Conservation (phyloP, 2,113 vertebrate genomes). For the Poicephalus gulielmi region DNA sequence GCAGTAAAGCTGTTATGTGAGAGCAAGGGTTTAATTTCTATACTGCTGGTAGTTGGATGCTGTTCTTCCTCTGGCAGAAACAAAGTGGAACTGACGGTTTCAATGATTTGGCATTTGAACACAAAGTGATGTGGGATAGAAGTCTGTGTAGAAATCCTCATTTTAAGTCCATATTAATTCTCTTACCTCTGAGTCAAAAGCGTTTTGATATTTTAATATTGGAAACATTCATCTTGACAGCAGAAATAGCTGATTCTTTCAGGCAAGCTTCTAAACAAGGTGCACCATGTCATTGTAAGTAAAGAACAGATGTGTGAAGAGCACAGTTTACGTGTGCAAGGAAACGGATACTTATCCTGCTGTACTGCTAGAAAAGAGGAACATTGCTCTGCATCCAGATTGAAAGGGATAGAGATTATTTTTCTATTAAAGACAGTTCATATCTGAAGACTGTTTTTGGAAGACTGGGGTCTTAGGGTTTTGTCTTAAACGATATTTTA, state of each 20-base stretch:
- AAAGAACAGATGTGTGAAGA: neutral
- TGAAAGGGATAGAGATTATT: neutral
- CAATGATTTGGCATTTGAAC: neutral
- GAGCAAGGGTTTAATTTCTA: conserved; percentile 8
- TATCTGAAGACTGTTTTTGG: neutral
- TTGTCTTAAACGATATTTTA: neutral
- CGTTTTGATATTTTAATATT: neutral
- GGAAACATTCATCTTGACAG: neutral
- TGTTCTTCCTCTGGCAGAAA: neutral
- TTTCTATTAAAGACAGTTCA: neutral
- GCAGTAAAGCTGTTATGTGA: neutral
- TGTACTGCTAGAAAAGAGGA: neutral
- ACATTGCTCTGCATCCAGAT: neutral
- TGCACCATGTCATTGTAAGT: neutral
- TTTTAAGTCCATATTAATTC: neutral
- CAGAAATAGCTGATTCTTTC: neutral
- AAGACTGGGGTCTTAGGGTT: neutral
- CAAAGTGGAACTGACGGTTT: neutral
- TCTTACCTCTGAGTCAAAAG: neutral
- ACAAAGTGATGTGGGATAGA: neutral
- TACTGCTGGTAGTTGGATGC: neutral
- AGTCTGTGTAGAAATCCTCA: neutral
- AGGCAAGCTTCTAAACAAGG: neutral
- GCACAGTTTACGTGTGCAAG: neutral
- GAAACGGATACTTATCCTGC: neutral